Percentiles rank a stretch among this genome's conserved stretches.
Conservation (phyloP, 2,797 vertebrate genomes). For the Alectoris magna region DNA sequence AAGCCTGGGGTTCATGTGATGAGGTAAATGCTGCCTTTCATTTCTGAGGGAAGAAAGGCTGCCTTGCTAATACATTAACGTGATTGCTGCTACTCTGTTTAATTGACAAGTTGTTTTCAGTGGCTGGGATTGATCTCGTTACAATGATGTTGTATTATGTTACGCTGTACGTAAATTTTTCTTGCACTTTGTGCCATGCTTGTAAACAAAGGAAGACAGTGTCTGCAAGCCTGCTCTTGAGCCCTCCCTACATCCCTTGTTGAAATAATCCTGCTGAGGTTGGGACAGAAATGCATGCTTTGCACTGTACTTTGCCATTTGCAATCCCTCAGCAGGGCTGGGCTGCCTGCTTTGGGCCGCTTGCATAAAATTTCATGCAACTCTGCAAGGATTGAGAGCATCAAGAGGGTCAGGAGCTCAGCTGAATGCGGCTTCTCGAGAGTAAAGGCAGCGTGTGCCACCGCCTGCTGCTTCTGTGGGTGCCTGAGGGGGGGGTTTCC, state of each 20-base stretch:
- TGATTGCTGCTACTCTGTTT: background rate
- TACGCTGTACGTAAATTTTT: background rate
- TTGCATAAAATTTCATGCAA: background rate
- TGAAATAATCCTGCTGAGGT: background rate
- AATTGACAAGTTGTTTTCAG: rapidly evolving
- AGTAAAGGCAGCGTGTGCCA: background rate
- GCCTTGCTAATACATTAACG: background rate
- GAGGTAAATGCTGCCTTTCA: background rate
- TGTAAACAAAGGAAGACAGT: background rate
- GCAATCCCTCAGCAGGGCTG: background rate
- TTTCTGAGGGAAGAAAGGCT: background rate
- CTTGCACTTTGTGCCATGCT: background rate
- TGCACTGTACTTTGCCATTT: background rate
- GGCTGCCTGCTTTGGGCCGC: background rate
- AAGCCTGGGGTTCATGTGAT: background rate
- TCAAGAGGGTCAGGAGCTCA: background rate
- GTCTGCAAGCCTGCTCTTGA: background rate
- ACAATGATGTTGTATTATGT: background rate
- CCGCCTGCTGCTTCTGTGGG: rapidly evolving
- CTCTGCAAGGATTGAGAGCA: background rate
- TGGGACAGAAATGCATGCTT: background rate
- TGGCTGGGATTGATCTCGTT: background rate
- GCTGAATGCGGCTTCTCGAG: rapidly evolving
- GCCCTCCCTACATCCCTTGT: rapidly evolving
- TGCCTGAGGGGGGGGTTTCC: background rate